Evolutionary conservation across 2,888 invertebrate genomes (phyloP).

Genomic region (Drosophila tripunctata): DNA sequence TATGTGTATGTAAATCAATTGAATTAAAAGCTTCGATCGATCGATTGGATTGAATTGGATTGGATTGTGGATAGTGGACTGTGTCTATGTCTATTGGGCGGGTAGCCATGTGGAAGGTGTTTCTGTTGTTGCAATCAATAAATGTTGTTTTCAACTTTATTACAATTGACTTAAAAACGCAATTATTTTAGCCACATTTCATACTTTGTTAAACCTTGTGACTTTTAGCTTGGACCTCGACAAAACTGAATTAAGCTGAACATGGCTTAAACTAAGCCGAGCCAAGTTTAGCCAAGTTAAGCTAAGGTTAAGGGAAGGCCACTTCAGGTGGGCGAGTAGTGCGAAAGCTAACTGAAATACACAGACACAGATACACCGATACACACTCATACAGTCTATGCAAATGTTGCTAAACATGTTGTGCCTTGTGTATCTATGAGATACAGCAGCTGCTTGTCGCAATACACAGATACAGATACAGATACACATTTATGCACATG

Average conservation of each 20-base stretch:
- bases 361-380: not conserved
- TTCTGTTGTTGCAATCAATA: conserved; percentile 20
- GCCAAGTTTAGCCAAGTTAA: conserved; percentile 30
- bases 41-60: conserved; percentile 9
- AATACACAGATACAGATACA: conserved; percentile 1
- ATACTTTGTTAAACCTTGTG: conserved; percentile 43
- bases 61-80: not conserved
- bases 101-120: not conserved
- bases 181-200: conserved; percentile 21
- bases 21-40: conserved; percentile 12
- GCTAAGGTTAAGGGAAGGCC: conserved; percentile 62
- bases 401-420: conserved; percentile 56
- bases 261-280: conserved; percentile 28
- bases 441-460: conserved; percentile 45
- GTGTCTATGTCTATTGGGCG: not conserved
- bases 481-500: conserved; percentile 2
- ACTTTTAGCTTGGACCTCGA: conserved; percentile 39
- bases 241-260: conserved; percentile 34
- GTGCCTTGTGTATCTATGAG: conserved; percentile 36
- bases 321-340: conserved; percentile 52
- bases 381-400: conserved; percentile 32
- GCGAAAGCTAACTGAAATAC: conserved; percentile 30
- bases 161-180: conserved; percentile 17
- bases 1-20: conserved; percentile 17
- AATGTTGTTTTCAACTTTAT: not conserved